Evolutionary conservation across 2,113 vertebrate genomes (phyloP), one percentile per base, ranked within the genome.

Genomic region (Aleadryas rufinucha): DNA sequence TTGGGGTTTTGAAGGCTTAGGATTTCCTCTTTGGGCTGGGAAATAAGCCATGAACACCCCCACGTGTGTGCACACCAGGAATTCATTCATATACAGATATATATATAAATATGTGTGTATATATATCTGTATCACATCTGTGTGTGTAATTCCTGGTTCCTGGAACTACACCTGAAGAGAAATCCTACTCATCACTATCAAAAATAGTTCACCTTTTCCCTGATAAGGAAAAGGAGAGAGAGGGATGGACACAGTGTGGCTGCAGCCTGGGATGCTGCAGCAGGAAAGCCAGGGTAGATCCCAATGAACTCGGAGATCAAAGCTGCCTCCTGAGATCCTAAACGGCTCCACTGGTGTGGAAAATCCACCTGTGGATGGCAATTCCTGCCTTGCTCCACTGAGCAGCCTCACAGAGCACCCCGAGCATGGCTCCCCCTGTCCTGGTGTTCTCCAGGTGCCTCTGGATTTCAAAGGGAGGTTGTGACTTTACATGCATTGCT

Each of bases 301-400:
- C 3, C 0, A 2, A 49, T 3, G 30, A 7, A 7, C 5, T 1
- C 16, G 35, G 27, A 18, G 6, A 52, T 47, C 50, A 22, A 20
- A 79, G 84, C 16, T 81, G 24, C 59, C 54, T 78, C 30, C 45
- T 35, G 87, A 52, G 61, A 39, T 33, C 50, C 63, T 9, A 3
- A 42, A 63, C 0, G 0, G 21, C 2, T 35, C n/a, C 5, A 0
- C 1, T 10, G n/a, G 42, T 19, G 70, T 56, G 9, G 7, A 14
- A 88, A 88, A 75, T 41, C 37, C 60, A 49, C 69, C 50, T 21
- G 28, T 15, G 42, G 2, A 9, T 79, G 42, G 24, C 37, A 75
- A 75, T 17, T 70, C 56, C 37, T 74, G 42, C 66, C 33, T 20
- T 11, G 50, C 30, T 53, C 3, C n/a, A 7, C 44, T 2, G 41